These are phyloP conservation scores for Coronaproctus castanopsis DNA, from an alignment of 2,888 invertebrate species.

Conservation along the genomic window DNA sequence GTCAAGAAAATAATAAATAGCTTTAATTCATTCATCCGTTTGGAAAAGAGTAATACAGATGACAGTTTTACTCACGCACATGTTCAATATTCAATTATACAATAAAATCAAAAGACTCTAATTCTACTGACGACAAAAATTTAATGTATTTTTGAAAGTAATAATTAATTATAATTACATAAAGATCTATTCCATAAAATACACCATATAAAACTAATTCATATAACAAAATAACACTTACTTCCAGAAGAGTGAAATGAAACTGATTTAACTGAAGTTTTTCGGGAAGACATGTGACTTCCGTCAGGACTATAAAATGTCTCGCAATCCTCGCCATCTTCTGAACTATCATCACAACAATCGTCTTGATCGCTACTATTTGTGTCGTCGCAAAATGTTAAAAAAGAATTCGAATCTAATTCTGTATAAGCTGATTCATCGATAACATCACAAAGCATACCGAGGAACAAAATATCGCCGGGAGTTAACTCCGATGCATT, in stretches of 20 bases:
- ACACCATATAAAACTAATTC: no score
- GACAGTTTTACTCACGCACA: no score
- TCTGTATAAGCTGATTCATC: conserved; percentile 13
- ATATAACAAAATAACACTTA: no score
- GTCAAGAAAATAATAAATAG: no score
- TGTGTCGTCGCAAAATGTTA: neutral
- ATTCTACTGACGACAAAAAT: no score
- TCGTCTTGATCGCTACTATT: neutral
- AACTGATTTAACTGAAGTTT: neutral
- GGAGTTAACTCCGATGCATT: conserved; percentile 50
- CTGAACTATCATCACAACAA: neutral
- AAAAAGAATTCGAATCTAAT: conserved; percentile 7
- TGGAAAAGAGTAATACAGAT: no score
- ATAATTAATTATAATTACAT: no score
- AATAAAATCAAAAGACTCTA: no score
- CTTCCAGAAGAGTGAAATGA: neutral
- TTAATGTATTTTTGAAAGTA: no score
- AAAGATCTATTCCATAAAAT: no score
- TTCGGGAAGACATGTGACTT: neutral
- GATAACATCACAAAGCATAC: conserved; percentile 31
- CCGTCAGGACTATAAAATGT: neutral
- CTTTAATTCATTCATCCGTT: no score
- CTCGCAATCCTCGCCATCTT: neutral
- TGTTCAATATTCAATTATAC: no score
- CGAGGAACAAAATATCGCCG: conserved; percentile 50